phyloP scores from a whole-genome alignment of 2,888 invertebrate species.

The Fabriciana adippe region DNA sequence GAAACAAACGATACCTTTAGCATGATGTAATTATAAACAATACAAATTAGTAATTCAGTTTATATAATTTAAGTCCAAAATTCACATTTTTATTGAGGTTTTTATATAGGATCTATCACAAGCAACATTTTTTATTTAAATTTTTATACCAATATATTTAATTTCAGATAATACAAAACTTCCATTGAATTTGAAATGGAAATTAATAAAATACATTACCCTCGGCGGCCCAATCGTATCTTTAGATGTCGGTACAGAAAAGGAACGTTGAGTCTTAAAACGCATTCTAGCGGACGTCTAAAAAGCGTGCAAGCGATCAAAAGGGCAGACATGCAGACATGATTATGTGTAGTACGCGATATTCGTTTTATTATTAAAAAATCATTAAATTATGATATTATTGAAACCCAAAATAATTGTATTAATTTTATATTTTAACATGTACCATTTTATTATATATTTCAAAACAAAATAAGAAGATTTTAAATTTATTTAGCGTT shows the following conservation, averaged over 20 bases:
- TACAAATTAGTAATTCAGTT: too few species aligned
- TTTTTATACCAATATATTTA: background rate
- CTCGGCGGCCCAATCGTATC: slow-evolving; percentile 82
- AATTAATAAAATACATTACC: slow-evolving; percentile 50
- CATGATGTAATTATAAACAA: too few species aligned
- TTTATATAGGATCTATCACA: too few species aligned
- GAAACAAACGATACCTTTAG: too few species aligned
- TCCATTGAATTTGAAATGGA: slow-evolving; percentile 6
- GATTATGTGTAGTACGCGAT: slow-evolving; percentile 45
- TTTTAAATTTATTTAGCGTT: too few species aligned
- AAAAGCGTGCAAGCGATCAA: slow-evolving; percentile 47
- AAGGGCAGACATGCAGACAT: slow-evolving; percentile 39
- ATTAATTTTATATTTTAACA: background rate
- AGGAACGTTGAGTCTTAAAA: slow-evolving; percentile 95
- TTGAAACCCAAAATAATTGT: too few species aligned
- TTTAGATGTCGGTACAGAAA: slow-evolving; percentile 95
- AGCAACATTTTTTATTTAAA: too few species aligned
- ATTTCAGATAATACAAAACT: background rate
- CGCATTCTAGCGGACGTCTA: slow-evolving; percentile 86
- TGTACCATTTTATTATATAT: background rate
- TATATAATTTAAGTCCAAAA: too few species aligned
- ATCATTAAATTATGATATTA: background rate
- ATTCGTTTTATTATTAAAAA: slow-evolving; percentile 42
- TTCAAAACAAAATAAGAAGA: background rate
- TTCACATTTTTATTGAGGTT: too few species aligned